Base-by-base conservation (phyloP, 2,113 vertebrate genomes). In the Oncorhynchus mykiss region DNA sequence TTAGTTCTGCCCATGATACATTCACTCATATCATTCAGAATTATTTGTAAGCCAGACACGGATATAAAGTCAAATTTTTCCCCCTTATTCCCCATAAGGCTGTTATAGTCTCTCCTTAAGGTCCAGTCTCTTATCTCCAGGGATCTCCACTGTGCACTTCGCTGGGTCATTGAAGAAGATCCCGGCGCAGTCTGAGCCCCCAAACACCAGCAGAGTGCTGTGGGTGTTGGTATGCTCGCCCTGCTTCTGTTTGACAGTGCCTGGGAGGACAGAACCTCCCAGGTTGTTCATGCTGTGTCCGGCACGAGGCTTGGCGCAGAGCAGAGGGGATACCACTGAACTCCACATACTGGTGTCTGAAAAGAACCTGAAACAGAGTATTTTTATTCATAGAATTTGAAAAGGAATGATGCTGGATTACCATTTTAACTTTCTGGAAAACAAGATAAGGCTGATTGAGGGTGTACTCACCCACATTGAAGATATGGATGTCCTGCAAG, bases 271-370 rank as follows among this genome's bases (percentile, higher is more conserved):
- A 78, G 71, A 20, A 83, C 81, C 48, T 73, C 88, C 80, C 80
- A 95, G 69, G 68, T 82, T 72, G 18, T 96, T 87, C 77, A 97
- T 64, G 3, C 93, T 94, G 88, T 97, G 96, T 73, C 95, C 96
- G 4, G 94, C 95, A 64, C 94, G 90, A 24, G 95, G 93, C 73
- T 90, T 89, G 54, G 87, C 88, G 83, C 92, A 91, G 31, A 95
- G 92, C 54, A 85, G 78, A 0, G 93, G 89, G 74, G 88, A 91
- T 2, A 45, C 80, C 73, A 97, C 59, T 0, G 92, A 89, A 65
- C 87, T 94, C 96, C 96, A 97, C 54, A 88, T 91, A 72, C 84
- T 88, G 13, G 92, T 95, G 70, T 94, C 96, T 97, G 88, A 70
- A 54, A 29, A 64, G 54, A 25, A 67, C 31, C 14, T 7, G 72